Evolutionary conservation across 2,797 vertebrate species (phyloP), one percentile per base, ranked within the genome.

Genomic region (Parotocinclus haroldoi): DNA sequence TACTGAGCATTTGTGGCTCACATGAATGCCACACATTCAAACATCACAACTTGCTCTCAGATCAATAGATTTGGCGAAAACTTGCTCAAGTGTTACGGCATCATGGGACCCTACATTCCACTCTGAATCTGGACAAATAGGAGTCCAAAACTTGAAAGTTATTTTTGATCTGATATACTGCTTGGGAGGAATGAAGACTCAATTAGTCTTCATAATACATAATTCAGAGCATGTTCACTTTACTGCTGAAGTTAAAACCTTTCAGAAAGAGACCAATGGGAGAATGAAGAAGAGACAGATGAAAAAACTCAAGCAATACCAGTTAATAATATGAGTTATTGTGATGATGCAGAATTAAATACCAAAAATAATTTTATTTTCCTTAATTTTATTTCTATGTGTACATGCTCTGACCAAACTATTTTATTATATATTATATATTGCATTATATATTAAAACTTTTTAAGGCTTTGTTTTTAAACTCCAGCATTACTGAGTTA

Each of bases 151-250:
- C 18, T 68, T 74, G 45, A 49, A 45, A 79, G 68, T 63, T 63
- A 55, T 59, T 67, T 76, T 71, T 61, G 74, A 73, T 74, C 75
- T 83, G 66, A 82, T 85, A 27, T 50, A 66, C 71, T 68, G 40
- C 58, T 76, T 72, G 66, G 70, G 77, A 87, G 81, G 78, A 73
- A 66, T 69, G 69, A 69, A 63, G 71, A 81, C 78, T 84, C 73
- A 83, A 76, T 76, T 79, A 71, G 58, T 50, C 57, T 54, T 16
- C 73, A 27, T 78, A 72, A 86, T 86, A 70, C 76, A 84, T 88
- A 78, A 87, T 88, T 89, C 81, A 86, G 60, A 56, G 77, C 70
- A 75, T 71, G 63, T 83, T 80, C 76, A 63, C 78, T 77, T 74
- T 76, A 77, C 75, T 73, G 77, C 73, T 78, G 65, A 64, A 79